Evolutionary conservation across 2,113 vertebrate species (phyloP), one percentile per base, ranked within the genome.

Genomic region (Labeo rohita): DNA sequence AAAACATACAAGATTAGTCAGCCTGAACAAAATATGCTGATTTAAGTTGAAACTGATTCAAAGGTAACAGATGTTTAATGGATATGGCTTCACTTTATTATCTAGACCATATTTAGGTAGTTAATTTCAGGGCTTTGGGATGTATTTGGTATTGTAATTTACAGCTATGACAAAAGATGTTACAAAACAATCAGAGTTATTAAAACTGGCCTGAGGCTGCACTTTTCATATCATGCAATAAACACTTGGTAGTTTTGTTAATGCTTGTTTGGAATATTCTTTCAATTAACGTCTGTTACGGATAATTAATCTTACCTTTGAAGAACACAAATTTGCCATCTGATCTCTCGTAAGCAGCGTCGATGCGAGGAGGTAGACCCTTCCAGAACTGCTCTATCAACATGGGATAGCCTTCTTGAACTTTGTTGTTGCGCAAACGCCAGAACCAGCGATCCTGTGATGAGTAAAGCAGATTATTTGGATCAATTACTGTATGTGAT

Each of bases 321-420:
- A 99, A 99, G 94, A 99, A 99, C 83, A 99, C 97, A 6, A 99
- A 99, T 93, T 97, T 98, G 2, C 98, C 98, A 21, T 99, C 98
- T 0, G 98, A 96, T 18, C 98, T 95, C 92, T 99, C 97, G 0
- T 99, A 99, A 86, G 98, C 97, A 0, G 98, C 98, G 3, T 99
- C 98, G 63, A 99, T 99, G 90, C 95, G 96, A 15, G 97, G 92
- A 0, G 98, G 97, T n/a, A 99, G 95, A 6, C 98, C 98, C 80
- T 98, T 99, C 98, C 98, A 99, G 93, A 99, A 99, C 92, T 99
- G 98, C 85, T 98, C 97, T 0, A 99, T 99, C 90, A 98, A 97
- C 97, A 99, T 99, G 63, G 98, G 98, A 21, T 99, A 99, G 0
- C 98, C 98, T 89, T 99, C 98, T 93, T 98, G 98, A 47, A 99